Percentiles rank a stretch among this genome's conserved stretches.
These are phyloP conservation scores for Eudyptes chrysolophus DNA, from an alignment of 2,113 vertebrate genomes.

Conservation along the genomic window DNA sequence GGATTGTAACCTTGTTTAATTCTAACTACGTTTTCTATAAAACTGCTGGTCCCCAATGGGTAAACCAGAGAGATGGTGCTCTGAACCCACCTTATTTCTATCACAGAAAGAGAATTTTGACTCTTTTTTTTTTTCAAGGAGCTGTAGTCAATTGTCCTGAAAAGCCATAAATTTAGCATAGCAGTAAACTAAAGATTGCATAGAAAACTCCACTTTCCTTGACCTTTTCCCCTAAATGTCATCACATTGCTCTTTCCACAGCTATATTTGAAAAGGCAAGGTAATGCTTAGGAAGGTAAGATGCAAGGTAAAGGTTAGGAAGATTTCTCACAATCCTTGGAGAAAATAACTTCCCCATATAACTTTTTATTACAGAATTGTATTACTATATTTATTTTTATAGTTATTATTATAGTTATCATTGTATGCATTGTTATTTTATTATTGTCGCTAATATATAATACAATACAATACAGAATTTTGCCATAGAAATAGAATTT, in stretches of 20 bases:
- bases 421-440: background rate
- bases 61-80: background rate
- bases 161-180: background rate
- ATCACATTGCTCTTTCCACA: background rate
- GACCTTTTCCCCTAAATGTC: background rate
- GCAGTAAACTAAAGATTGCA: background rate
- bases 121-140: background rate
- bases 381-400: background rate
- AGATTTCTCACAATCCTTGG: background rate
- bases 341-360: background rate
- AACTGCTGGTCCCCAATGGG: fast-evolving
- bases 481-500: background rate
- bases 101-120: background rate
- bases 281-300: background rate
- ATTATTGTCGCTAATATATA: background rate
- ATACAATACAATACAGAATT: background rate
- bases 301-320: background rate
- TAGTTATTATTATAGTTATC: background rate
- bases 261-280: background rate
- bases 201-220: background rate
- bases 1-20: background rate
- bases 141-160: background rate
- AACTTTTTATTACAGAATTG: background rate
- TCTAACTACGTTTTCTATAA: background rate
- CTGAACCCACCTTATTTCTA: background rate